Evolutionary conservation across 2,797 vertebrate genomes (phyloP).

Genomic region (Natrix natrix): DNA sequence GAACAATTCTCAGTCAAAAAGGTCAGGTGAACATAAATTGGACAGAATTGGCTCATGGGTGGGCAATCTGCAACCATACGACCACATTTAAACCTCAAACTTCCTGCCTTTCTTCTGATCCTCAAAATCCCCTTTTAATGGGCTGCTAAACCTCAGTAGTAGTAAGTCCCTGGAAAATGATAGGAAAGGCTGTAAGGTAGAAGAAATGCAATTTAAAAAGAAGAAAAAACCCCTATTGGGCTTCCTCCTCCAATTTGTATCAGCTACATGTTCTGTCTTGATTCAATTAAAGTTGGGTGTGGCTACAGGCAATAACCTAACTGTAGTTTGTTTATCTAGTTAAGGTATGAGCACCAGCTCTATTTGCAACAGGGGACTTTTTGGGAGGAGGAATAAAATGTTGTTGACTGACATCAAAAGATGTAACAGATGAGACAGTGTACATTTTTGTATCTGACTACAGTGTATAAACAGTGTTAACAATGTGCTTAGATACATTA

Average conservation of each 20-base stretch:
- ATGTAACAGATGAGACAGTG: background rate
- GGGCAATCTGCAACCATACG: background rate
- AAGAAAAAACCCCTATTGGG: background rate
- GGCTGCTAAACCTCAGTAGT: background rate
- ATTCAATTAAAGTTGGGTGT: background rate
- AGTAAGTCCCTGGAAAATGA: background rate
- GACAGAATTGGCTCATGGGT: background rate
- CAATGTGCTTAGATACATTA: background rate
- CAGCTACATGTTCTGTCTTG: background rate
- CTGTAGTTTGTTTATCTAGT: background rate
- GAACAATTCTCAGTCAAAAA: constrained; percentile 95
- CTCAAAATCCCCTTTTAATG: background rate
- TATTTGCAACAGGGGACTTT: background rate
- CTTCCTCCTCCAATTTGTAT: background rate
- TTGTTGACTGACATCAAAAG: background rate
- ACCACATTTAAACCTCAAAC: background rate
- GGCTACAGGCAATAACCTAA: background rate
- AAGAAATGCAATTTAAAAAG: background rate
- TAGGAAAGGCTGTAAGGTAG: background rate
- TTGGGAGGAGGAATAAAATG: background rate
- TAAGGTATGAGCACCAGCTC: background rate
- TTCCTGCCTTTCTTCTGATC: background rate
- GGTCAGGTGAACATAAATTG: constrained; percentile 60
- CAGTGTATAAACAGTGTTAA: background rate
- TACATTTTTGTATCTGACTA: background rate